These are phyloP conservation scores for Akabosia matsudoensis DNA, from an alignment of 1,140 invertebrate species.

Conservation along the genomic window DNA sequence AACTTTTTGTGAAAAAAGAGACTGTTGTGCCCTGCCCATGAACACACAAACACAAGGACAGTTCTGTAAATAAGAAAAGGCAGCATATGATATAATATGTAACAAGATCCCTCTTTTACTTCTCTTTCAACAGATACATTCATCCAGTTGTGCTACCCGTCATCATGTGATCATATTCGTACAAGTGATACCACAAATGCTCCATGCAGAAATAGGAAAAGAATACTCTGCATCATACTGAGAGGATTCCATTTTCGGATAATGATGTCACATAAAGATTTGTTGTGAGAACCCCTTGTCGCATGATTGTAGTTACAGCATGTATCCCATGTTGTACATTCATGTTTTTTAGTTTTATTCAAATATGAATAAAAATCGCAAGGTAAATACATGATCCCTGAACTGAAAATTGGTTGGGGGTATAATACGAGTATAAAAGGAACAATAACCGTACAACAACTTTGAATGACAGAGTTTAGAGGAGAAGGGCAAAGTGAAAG, in stretches of 20 bases:
- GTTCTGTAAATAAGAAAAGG: neutral
- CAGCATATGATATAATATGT: neutral
- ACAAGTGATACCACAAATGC: constrained; percentile 8
- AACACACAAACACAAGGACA: neutral
- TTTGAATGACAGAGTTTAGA: constrained; percentile 1
- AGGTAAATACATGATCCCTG: constrained; percentile 20
- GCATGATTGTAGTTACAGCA: neutral
- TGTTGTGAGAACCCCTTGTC: constrained; percentile 18
- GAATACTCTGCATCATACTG: neutral
- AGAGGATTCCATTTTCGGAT: constrained; percentile 21
- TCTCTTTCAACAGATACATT: too few relatives aligned
- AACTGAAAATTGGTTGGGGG: neutral
- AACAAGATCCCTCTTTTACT: neutral
- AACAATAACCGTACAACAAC: constrained; percentile 2
- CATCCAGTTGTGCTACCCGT: neutral
- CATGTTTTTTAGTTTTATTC: neutral
- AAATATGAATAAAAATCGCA: constrained; percentile 12
- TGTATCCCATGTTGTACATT: neutral
- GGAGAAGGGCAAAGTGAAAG: neutral
- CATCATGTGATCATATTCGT: neutral
- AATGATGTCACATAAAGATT: constrained; percentile 15
- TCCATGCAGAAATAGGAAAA: neutral
- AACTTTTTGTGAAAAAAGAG: constrained; percentile 17
- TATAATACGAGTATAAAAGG: neutral
- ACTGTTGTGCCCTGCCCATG: neutral